Conservation (phyloP, 1,140 invertebrate species). For the Coboldia fuscipes region DNA sequence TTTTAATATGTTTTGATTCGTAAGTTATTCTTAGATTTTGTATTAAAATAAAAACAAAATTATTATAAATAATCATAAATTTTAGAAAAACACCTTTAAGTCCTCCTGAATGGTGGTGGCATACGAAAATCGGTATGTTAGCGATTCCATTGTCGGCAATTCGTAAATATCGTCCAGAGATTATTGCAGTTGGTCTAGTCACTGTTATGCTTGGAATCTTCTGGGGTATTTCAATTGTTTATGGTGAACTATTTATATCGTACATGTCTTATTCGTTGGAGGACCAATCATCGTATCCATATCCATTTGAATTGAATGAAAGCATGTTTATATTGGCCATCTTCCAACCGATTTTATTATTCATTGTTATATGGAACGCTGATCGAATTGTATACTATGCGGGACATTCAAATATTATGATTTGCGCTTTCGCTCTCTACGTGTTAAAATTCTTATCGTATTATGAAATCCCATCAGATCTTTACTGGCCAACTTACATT, state of each 20-base stretch:
- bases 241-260: no score
- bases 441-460: conserved; percentile 50
- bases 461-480: conserved; percentile 31
- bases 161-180: conserved; percentile 47
- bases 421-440: conserved; percentile 56
- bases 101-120: conserved; percentile 65
- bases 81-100: conserved; percentile 48
- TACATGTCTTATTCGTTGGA: no score
- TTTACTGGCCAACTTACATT: conserved; percentile 38
- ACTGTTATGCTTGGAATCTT: conserved; percentile 47
- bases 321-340: no score
- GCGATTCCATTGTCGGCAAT: conserved; percentile 49
- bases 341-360: no score
- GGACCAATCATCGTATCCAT: no score
- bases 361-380: conserved; percentile 57
- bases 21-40: conserved; percentile 4
- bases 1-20: conserved; percentile 35
- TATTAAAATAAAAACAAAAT: not conserved
- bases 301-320: conserved; percentile 50
- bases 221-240: no score
- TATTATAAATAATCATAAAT: no score
- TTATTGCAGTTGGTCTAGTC: conserved; percentile 39
- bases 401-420: conserved; percentile 64
- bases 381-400: conserved; percentile 65
- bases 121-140: conserved; percentile 49